Conservation (phyloP, 1,140 invertebrate genomes). For the Ceratosolen fusciceps region DNA sequence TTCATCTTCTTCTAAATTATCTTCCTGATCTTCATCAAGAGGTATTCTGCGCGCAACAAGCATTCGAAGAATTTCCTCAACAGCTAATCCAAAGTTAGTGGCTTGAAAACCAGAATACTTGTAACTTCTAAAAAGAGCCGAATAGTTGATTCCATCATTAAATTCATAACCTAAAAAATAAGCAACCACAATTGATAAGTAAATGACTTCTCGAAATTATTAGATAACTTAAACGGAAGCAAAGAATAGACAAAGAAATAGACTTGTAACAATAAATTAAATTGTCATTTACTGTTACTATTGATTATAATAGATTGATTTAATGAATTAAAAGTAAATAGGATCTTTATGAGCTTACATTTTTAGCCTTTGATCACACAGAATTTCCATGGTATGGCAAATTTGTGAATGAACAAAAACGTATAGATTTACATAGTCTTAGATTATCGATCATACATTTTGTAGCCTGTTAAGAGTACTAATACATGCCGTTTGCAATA, state of each 20-base stretch:
- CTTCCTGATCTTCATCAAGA: constrained; percentile 77
- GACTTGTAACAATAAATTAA: neutral
- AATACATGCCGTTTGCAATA: constrained; percentile 6
- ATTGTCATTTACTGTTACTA: neutral
- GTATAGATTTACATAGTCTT: neutral
- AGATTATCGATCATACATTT: neutral
- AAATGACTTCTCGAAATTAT: neutral
- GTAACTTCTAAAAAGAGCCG: constrained; percentile 86
- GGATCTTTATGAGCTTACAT: neutral
- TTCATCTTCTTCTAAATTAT: constrained; percentile 81
- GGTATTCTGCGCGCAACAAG: constrained; percentile 79
- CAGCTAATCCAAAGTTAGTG: constrained; percentile 92
- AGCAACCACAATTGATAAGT: neutral
- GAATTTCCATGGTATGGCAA: neutral
- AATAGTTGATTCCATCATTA: constrained; percentile 92
- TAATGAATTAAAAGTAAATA: neutral
- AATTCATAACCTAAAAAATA: constrained; percentile 86
- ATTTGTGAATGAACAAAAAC: neutral
- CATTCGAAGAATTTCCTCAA: constrained; percentile 95
- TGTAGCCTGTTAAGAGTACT: neutral
- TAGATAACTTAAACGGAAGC: neutral
- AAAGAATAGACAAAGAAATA: neutral
- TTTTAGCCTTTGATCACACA: neutral
- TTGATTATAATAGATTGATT: neutral
- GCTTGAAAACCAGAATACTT: constrained; percentile 94